Evolutionary conservation across 2,888 invertebrate species (phyloP), one percentile per base, ranked within the genome.

Genomic region (Nasonia oneida): DNA sequence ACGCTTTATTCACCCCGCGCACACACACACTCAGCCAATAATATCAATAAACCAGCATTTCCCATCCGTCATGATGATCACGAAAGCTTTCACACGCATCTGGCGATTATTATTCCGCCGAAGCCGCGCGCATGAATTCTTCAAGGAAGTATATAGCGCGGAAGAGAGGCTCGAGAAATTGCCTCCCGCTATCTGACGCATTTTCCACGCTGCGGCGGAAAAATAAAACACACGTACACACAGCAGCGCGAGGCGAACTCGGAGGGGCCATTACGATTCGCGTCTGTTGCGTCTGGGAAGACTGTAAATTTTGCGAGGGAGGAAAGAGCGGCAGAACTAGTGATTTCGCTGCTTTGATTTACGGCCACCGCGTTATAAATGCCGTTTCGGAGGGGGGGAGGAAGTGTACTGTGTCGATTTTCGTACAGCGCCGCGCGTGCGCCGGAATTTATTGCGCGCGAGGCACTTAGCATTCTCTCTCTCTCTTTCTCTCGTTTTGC

Each of bases 331-430:
- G 29, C 18, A 81, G 81, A 81, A 81, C 61, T 81, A 81, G 83
- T 71, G 78, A 83, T 83, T 83, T 79, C 73, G 73, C 64, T 23
- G 64, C 83, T 79, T 83, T 83, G 83, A 83, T 83, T 83, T 83
- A 83, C 83, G 53, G n/a, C 70, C 23, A 15, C 47, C n/a, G 73
- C 73, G 78, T 83, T 83, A 83, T 83, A 78, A 83, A 83, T 83
- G 73, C 78, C 50, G 10, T 73, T 73, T 73, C 73, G 42, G 18
- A 0, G 61, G 53, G 23, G 33, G 33, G 12, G 47, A 18, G 74
- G 53, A 15, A 37, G 70, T 67, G 50, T 74, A 37, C 50, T 64
- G 74, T 79, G 83, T 83, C 83, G 83, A 83, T 83, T 83, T 83
- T 83, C 78, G 78, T 64, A 70, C 18, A 47, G 57, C 12, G n/a